phyloP scores from a whole-genome alignment of 2,113 vertebrate species.

The Lophotis ruficrista region DNA sequence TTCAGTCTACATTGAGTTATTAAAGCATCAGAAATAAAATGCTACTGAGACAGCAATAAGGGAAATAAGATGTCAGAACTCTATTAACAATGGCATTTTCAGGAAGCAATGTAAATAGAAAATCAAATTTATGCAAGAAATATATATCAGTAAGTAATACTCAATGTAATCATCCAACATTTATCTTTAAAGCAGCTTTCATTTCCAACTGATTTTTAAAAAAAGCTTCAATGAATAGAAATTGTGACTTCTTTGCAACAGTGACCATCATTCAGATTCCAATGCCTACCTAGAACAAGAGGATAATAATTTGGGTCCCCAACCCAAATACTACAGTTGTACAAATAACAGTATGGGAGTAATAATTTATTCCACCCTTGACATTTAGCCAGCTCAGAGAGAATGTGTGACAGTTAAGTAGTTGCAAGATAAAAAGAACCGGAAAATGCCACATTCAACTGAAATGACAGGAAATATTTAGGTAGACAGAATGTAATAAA shows the following conservation, averaged over 20 bases:
- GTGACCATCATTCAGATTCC: slow-evolving; percentile 33
- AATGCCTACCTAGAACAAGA: neutral
- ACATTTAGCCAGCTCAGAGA: slow-evolving; percentile 55
- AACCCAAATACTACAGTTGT: slow-evolving; percentile 29
- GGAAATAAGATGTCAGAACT: slow-evolving; percentile 71
- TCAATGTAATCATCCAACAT: slow-evolving; percentile 43
- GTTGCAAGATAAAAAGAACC: slow-evolving; percentile 62
- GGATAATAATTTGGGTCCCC: neutral
- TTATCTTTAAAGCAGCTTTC: slow-evolving; percentile 50
- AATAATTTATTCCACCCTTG: slow-evolving; percentile 57
- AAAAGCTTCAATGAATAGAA: neutral
- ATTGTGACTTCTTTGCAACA: neutral
- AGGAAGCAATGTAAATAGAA: slow-evolving; percentile 59
- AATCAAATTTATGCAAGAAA: slow-evolving; percentile 65
- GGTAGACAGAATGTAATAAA: slow-evolving; percentile 62
- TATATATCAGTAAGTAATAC: slow-evolving; percentile 52
- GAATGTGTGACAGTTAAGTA: slow-evolving; percentile 43
- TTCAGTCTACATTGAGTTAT: slow-evolving; percentile 64
- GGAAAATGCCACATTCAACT: slow-evolving; percentile 65
- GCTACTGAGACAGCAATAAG: slow-evolving; percentile 57
- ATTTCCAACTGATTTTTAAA: neutral
- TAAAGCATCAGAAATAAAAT: slow-evolving; percentile 69
- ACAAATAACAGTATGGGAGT: slow-evolving; percentile 52
- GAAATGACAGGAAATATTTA: slow-evolving; percentile 67
- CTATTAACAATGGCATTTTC: slow-evolving; percentile 65